These are phyloP conservation scores for Drosophila recens DNA, from an alignment of 2,888 invertebrate genomes.

Conservation along the genomic window DNA sequence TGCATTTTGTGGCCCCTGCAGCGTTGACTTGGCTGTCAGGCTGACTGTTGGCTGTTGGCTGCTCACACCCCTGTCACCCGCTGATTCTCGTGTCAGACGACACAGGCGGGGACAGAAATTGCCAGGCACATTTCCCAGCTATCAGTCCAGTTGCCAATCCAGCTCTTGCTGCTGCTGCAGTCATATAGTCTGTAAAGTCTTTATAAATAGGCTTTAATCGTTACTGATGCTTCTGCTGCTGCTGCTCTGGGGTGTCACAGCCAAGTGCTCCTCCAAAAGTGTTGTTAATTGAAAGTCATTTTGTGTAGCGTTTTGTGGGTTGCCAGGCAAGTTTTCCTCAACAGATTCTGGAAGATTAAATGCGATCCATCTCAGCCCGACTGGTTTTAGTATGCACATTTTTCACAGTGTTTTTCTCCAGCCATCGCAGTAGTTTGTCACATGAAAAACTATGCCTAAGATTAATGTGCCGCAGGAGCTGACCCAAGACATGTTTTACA, in stretches of 20 bases:
- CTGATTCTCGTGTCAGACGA: constrained; percentile 11
- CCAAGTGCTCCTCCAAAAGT: constrained; percentile 63
- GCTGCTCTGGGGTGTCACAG: constrained; percentile 54
- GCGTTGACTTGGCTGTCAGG: constrained; percentile 35
- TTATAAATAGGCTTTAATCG: constrained; percentile 69
- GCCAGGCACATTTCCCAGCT: constrained; percentile 24
- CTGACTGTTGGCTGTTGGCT: constrained; percentile 13
- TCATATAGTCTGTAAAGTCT: constrained; percentile 20
- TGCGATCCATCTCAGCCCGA: constrained; percentile 39
- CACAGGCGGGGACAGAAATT: constrained; percentile 29
- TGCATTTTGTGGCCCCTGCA: constrained; percentile 62
- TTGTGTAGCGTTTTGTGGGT: constrained; percentile 18
- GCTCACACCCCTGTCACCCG: constrained; percentile 9
- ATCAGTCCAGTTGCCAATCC: constrained; percentile 6
- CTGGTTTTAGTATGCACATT: constrained; percentile 25
- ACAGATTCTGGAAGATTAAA: constrained; percentile 16
- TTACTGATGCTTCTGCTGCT: constrained; percentile 15
- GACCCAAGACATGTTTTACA: constrained; percentile 24
- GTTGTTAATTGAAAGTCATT: constrained; percentile 74
- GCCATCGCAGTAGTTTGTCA: constrained; percentile 20
- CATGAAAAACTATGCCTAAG: constrained; percentile 19
- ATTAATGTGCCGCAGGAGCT: constrained; percentile 39
- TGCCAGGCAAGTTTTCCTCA: constrained; percentile 39
- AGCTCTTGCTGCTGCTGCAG: constrained; percentile 14
- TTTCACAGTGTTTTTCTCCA: constrained; percentile 27